These are phyloP conservation scores for Oceanodroma leucorhoa DNA, from an alignment of 2,797 vertebrate species.

Conservation along the genomic window DNA sequence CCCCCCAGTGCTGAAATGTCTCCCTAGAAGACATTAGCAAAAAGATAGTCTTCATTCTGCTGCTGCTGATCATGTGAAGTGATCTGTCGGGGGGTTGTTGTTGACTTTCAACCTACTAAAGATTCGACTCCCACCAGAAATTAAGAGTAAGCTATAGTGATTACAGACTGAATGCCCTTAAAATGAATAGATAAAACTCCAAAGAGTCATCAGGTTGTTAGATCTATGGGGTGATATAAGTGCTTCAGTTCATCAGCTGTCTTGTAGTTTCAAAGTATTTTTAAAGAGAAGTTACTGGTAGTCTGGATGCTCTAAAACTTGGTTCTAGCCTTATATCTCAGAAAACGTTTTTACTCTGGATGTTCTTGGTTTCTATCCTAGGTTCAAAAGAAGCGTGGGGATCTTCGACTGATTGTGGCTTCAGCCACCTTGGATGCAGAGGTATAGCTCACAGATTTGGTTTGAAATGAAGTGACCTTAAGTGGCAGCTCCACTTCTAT, in stretches of 20 bases:
- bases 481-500: not conserved
- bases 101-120: not conserved
- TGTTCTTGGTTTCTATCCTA: constrained; percentile 56
- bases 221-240: rapidly evolving
- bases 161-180: not conserved
- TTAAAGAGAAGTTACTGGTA: not conserved
- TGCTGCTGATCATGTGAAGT: not conserved
- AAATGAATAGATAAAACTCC: not conserved
- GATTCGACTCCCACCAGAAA: not conserved
- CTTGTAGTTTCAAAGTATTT: not conserved
- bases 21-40: not conserved
- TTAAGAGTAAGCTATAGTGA: not conserved
- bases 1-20: not conserved
- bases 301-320: not conserved
- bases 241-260: not conserved
- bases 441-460: constrained; percentile 71
- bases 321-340: not conserved
- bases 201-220: not conserved
- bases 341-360: not conserved
- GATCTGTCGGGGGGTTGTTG: not conserved
- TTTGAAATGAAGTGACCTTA: not conserved
- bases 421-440: constrained; percentile 97
- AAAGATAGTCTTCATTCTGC: not conserved
- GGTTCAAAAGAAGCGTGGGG: constrained; percentile 95
- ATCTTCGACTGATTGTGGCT: constrained; percentile 92